phyloP scores from a whole-genome alignment of 2,888 invertebrate genomes.

The Tortrix viridana region DNA sequence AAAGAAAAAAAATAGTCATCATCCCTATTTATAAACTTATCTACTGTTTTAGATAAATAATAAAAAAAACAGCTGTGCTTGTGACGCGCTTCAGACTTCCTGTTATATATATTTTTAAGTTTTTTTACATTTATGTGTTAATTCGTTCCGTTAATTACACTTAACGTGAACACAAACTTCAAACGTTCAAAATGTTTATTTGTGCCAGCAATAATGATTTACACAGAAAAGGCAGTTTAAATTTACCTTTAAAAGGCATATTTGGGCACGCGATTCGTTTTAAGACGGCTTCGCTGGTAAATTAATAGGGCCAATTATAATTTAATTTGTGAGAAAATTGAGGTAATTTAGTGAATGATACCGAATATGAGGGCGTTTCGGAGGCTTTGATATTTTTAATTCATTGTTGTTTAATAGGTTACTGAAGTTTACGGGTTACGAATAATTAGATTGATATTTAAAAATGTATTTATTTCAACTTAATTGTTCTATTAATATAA shows the following conservation, averaged over 20 bases:
- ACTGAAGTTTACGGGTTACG: not conserved
- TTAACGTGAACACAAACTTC: slow-evolving; percentile 3
- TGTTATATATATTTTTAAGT: too few relatives aligned
- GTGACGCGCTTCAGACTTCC: too few relatives aligned
- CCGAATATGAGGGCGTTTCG: slow-evolving; percentile 1
- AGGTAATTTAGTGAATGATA: slow-evolving; percentile 8
- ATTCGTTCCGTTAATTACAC: not conserved
- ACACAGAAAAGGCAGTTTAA: slow-evolving; percentile 7
- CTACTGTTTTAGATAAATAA: too few relatives aligned
- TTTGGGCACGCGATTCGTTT: slow-evolving; percentile 4
- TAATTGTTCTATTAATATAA: too few relatives aligned
- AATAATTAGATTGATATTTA: too few relatives aligned
- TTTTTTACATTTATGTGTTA: too few relatives aligned
- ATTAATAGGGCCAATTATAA: slow-evolving; percentile 14
- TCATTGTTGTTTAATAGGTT: not conserved
- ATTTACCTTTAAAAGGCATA: slow-evolving; percentile 12
- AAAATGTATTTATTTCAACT: too few relatives aligned
- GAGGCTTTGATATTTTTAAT: not conserved
- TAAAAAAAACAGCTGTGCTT: too few relatives aligned
- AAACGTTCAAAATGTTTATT: not conserved
- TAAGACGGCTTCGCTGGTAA: slow-evolving; percentile 2
- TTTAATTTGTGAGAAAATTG: slow-evolving; percentile 8
- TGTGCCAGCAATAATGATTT: slow-evolving; percentile 8
- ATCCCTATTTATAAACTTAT: too few relatives aligned
- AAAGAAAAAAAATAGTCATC: too few relatives aligned